phyloP scores from a whole-genome alignment of 53 echinoderm and acorn worm species.

The Arbacia lixula region DNA sequence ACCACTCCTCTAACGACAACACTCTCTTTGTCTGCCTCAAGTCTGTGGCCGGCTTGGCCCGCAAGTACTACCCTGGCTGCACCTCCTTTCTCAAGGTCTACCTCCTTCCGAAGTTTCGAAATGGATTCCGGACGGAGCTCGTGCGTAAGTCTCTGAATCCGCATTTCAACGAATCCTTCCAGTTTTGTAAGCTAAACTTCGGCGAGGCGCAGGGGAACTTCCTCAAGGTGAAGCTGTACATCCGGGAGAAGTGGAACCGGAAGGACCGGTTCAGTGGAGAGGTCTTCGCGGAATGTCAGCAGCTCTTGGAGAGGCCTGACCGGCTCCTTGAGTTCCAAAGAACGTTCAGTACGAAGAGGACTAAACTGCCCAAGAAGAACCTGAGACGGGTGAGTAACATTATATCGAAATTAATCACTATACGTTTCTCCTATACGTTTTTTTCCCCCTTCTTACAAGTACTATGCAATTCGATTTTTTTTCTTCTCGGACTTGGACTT shows the following conservation, averaged over 20 bases:
- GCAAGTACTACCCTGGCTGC: conserved; percentile 53
- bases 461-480: no score
- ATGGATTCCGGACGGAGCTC: conserved; percentile 51
- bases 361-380: conserved; percentile 47
- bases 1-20: conserved; percentile 39
- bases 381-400: conserved; percentile 40
- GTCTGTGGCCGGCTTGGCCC: conserved; percentile 39
- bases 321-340: conserved; percentile 36
- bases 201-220: conserved; percentile 47
- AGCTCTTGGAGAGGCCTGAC: conserved; percentile 6
- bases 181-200: conserved; percentile 49
- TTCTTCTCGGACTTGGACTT: no score
- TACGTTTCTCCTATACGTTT: neutral
- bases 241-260: conserved; percentile 45
- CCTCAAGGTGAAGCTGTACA: conserved; percentile 55
- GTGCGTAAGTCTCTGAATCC: conserved; percentile 56
- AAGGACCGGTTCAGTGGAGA: conserved; percentile 56
- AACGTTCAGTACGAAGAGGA: conserved; percentile 32
- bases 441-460: no score
- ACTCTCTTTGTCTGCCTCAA: conserved; percentile 55
- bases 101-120: conserved; percentile 43
- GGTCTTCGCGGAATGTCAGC: conserved; percentile 47
- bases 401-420: no score
- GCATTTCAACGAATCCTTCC: conserved; percentile 58
- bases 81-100: conserved; percentile 52